phyloP scores from a whole-genome alignment of 1,140 invertebrate genomes.

The Diabrotica virgifera region DNA sequence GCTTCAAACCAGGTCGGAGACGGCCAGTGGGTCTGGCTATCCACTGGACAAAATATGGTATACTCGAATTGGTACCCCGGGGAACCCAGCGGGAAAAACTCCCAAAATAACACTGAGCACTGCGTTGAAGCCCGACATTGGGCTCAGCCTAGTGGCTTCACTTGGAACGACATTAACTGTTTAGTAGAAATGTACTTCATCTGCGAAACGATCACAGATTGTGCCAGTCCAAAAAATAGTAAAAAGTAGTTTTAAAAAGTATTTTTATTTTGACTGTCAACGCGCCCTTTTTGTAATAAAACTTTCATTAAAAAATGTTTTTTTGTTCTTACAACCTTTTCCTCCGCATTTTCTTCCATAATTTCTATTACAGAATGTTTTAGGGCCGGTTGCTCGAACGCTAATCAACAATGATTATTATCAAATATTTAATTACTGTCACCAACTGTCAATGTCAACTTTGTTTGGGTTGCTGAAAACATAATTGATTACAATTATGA shows the following conservation, averaged over 20 bases:
- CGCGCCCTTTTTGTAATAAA: background rate
- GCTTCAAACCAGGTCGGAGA: background rate
- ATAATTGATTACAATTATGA: no score
- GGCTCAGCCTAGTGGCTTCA: background rate
- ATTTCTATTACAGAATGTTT: background rate
- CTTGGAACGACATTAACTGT: conserved; percentile 9
- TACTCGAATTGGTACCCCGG: conserved; percentile 2
- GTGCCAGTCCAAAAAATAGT: background rate
- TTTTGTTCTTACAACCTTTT: background rate
- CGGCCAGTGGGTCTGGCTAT: background rate
- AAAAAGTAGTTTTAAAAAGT: no score
- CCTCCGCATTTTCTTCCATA: background rate
- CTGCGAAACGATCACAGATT: conserved; percentile 7
- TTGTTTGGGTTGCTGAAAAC: no score
- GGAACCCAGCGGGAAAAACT: background rate
- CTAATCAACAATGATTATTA: no score
- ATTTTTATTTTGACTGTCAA: background rate
- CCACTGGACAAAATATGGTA: background rate
- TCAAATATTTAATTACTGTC: no score
- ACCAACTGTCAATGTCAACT: no score
- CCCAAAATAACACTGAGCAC: background rate
- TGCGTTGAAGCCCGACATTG: conserved; percentile 1
- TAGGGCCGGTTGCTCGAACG: no score
- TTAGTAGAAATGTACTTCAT: background rate
- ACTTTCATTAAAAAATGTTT: background rate